phyloP scores from a whole-genome alignment of 2,888 invertebrate genomes.

The Acronicta psi region DNA sequence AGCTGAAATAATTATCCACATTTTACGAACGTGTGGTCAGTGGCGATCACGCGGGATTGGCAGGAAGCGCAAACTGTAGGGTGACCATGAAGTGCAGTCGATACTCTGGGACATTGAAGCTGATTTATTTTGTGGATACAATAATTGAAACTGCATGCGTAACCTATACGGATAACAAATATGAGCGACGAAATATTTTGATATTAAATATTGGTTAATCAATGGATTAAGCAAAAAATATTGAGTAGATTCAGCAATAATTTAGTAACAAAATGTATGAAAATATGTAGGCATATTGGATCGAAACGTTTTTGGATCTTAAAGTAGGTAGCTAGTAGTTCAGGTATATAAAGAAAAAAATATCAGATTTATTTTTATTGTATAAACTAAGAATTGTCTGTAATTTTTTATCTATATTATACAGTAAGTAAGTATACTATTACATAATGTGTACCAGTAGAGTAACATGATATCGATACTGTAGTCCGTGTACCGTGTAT shows the following conservation, averaged over 20 bases:
- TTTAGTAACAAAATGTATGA: too few relatives aligned
- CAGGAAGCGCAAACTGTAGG: constrained; percentile 54
- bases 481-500: too few relatives aligned
- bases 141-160: constrained; percentile 2
- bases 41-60: constrained; percentile 63
- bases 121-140: constrained; percentile 16
- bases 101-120: constrained; percentile 12
- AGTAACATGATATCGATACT: too few relatives aligned
- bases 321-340: too few relatives aligned
- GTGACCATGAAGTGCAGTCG: constrained; percentile 39
- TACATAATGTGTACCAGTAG: too few relatives aligned
- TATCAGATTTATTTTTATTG: too few relatives aligned
- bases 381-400: too few relatives aligned
- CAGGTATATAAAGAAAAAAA: too few relatives aligned
- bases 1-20: constrained; percentile 59
- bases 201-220: not conserved
- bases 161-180: not conserved
- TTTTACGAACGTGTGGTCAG: constrained; percentile 64
- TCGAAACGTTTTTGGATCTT: too few relatives aligned
- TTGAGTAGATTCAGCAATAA: not conserved
- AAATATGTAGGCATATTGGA: too few relatives aligned
- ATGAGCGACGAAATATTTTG: not conserved
- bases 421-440: too few relatives aligned
- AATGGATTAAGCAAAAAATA: not conserved
- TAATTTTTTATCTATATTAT: too few relatives aligned